Percentiles rank a stretch among this genome's conserved stretches.
Evolutionary conservation across 2,888 invertebrate species (phyloP).

Genomic region (Acanthosepion lycidas): DNA sequence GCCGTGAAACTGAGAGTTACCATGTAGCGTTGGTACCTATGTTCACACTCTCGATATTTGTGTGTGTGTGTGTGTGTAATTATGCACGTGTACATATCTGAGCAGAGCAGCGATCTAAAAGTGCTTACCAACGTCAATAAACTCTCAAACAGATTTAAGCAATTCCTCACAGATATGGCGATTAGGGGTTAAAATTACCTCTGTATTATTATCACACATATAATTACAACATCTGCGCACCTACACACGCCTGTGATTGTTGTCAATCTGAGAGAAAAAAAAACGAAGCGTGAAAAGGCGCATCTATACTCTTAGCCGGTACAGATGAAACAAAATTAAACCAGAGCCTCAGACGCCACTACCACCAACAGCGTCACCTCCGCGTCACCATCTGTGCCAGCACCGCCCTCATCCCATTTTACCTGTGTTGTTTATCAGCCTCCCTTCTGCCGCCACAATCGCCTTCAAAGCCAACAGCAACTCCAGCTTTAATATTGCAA

Average conservation of each 20-base stretch:
- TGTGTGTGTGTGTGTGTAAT: no score
- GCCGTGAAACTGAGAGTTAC: no score
- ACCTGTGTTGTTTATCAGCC: neutral
- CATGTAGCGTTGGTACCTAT: no score
- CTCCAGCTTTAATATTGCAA: neutral
- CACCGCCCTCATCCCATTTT: neutral
- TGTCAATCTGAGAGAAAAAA: neutral
- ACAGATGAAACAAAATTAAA: neutral
- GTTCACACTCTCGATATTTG: no score
- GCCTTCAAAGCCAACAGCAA: neutral
- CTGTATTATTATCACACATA: no score
- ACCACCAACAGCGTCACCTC: neutral
- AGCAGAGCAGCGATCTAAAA: no score
- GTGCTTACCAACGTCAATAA: no score
- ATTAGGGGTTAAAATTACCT: no score
- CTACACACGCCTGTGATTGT: neutral
- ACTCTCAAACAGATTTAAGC: no score
- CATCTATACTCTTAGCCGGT: neutral
- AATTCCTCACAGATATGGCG: no score
- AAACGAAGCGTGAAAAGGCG: neutral
- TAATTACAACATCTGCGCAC: no score
- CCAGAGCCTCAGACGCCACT: neutral
- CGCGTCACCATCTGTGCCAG: neutral
- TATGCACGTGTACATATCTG: no score
- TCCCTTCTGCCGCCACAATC: neutral